These are phyloP conservation scores for Acronicta aceris DNA, from an alignment of 2,888 invertebrate genomes.

Conservation along the genomic window DNA sequence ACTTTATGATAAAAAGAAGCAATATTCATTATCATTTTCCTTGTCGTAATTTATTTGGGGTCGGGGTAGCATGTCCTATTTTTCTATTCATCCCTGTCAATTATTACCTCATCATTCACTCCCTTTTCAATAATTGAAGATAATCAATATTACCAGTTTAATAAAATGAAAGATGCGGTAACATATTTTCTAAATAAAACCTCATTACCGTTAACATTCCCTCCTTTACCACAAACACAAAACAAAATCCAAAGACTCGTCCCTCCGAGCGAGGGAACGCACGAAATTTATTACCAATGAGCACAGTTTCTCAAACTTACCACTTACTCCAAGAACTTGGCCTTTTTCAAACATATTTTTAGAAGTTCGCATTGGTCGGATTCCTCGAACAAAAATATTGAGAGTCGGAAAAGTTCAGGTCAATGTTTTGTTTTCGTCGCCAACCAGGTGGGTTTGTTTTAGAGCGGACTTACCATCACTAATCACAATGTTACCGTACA, in stretches of 20 bases:
- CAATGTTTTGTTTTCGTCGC: slow-evolving; percentile 13
- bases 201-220: neutral
- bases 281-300: slow-evolving; percentile 27
- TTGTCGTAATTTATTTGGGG: no score
- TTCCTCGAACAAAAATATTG: slow-evolving; percentile 19
- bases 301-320: slow-evolving; percentile 29
- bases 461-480: neutral
- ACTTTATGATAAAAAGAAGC: no score
- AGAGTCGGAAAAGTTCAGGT: neutral
- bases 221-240: slow-evolving; percentile 3
- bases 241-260: slow-evolving; percentile 27
- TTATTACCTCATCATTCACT: slow-evolving; percentile 19
- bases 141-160: no score
- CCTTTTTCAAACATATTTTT: slow-evolving; percentile 19
- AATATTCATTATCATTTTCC: no score
- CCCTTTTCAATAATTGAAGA: no score
- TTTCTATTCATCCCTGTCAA: no score
- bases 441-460: slow-evolving; percentile 22
- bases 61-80: no score
- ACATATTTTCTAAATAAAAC: neutral
- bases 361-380: slow-evolving; percentile 2
- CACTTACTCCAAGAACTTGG: slow-evolving; percentile 14
- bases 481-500: no score
- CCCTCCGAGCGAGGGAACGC: slow-evolving; percentile 8
- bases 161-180: no score